Evolutionary conservation across 2,797 vertebrate species (phyloP).

Genomic region (Knipowitschia caucasica): DNA sequence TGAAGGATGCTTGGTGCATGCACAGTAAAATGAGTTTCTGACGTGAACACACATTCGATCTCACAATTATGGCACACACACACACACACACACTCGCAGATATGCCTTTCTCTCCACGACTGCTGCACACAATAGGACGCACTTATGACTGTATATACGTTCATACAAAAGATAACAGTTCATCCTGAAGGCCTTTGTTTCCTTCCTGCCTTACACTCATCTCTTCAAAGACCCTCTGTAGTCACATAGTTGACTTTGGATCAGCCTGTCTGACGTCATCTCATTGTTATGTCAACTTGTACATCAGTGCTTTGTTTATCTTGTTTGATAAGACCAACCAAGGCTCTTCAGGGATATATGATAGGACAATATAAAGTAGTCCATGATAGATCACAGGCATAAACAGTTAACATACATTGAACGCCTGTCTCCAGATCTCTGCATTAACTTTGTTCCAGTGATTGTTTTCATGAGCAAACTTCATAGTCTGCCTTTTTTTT

Average conservation of each 20-base stretch:
- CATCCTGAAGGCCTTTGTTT: slow-evolving; percentile 59
- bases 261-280: slow-evolving; percentile 66
- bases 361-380: slow-evolving; percentile 48
- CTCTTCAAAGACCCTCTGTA: slow-evolving; percentile 64
- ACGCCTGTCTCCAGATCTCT: slow-evolving; percentile 20
- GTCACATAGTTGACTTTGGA: slow-evolving; percentile 66
- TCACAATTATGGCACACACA: slow-evolving; percentile 40
- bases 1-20: slow-evolving; percentile 68
- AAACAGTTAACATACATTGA: slow-evolving; percentile 36
- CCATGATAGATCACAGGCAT: slow-evolving; percentile 30
- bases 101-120: slow-evolving; percentile 23
- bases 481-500: slow-evolving; percentile 21
- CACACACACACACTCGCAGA: no score
- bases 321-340: slow-evolving; percentile 61
- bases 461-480: slow-evolving; percentile 28
- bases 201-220: slow-evolving; percentile 54
- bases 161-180: slow-evolving; percentile 49
- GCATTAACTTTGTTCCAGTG: slow-evolving; percentile 28
- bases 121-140: slow-evolving; percentile 10
- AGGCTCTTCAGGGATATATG: slow-evolving; percentile 49
- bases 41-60: slow-evolving; percentile 60
- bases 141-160: slow-evolving; percentile 37
- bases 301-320: slow-evolving; percentile 62
- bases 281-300: slow-evolving; percentile 68
- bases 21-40: slow-evolving; percentile 71